Base-by-base conservation (phyloP, 2,113 vertebrate genomes). In the Pterocles orientalis region DNA sequence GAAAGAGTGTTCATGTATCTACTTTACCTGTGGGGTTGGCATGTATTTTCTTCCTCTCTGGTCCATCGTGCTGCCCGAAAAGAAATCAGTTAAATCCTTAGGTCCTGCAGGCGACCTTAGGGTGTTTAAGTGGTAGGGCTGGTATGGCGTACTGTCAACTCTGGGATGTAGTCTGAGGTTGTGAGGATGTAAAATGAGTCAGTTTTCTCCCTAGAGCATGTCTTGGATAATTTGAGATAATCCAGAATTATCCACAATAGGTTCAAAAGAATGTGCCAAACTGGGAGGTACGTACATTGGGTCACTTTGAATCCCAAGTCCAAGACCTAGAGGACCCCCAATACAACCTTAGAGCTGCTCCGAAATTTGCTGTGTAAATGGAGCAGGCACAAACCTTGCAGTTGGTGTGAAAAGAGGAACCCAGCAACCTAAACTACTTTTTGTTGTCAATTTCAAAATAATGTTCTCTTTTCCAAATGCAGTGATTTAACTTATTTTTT, bases 101-200 rank as follows among this genome's bases (percentile, higher is more conserved):
- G 66, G 10, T 33, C 16, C 53, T 77, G 33, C 18, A 31, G n/a
- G 15, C 2, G 4, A 41, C 41, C 12, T 41, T 41, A 41, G 6
- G 2, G 2, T 48, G 36, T 61, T 53, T 53, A 60, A 65, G 23
- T 53, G 47, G 9, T 54, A 48, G 34, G 15, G 23, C 14, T 65
- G 34, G 7, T 24, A 6, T 8, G 33, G 7, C 0, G 0, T 53
- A 8, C 33, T 78, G 60, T 58, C 64, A 62, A 18, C 10, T 3
- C 16, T n/a, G 47, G 17, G 23, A 28, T 62, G 31, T 10, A 21
- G 14, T 33, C 19, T 20, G n/a, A 85, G 20, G 6, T 0, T 71
- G 50, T 77, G 41, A 75, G 65, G 66, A n/a, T 36, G 43, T 90
- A 20, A 64, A 83, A 60, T 25, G 1, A 72, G 10, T 33, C 39